Evolutionary conservation across 2,113 vertebrate genomes (phyloP).

Genomic region (Thalassarche chlororhynchos): DNA sequence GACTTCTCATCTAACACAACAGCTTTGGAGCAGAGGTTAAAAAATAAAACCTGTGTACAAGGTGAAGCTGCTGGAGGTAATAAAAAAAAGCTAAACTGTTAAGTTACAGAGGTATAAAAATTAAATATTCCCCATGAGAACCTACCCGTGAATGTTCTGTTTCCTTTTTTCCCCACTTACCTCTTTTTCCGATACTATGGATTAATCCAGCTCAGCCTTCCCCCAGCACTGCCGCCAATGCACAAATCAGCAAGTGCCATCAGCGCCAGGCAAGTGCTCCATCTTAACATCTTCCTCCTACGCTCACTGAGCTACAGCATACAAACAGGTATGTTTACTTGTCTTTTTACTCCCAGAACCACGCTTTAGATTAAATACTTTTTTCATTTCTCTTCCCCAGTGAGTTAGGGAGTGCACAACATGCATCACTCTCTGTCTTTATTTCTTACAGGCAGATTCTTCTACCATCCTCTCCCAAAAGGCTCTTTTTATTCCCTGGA

Average conservation of each 20-base stretch:
- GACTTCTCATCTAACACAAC: neutral
- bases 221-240: neutral
- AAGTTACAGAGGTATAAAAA: neutral
- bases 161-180: neutral
- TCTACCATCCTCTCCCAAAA: neutral
- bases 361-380: neutral
- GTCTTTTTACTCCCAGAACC: neutral
- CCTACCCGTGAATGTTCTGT: neutral
- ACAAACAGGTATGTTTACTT: neutral
- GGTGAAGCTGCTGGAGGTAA: neutral
- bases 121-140: neutral
- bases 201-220: neutral
- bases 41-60: neutral
- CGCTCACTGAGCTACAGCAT: neutral
- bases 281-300: neutral
- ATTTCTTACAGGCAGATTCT: neutral
- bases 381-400: neutral
- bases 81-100: neutral
- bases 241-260: neutral
- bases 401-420: neutral
- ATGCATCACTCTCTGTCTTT: neutral
- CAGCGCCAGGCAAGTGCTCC: neutral
- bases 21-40: neutral
- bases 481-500: neutral
- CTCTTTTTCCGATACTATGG: neutral